Conservation (phyloP, 2,888 invertebrate genomes). For the Oscheius onirici region DNA sequence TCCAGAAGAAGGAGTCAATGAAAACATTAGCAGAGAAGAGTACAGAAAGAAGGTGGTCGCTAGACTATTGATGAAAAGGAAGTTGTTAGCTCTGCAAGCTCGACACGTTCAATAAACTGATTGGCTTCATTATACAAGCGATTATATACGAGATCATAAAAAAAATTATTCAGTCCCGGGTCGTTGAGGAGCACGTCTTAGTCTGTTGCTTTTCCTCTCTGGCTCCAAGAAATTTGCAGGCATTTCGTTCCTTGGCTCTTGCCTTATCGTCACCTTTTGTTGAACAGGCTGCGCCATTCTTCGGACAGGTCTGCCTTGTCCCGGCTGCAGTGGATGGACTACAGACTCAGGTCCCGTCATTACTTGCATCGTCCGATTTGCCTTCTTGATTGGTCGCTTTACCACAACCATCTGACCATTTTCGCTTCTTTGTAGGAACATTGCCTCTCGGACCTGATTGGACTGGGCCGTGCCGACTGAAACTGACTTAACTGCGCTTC, state of each 20-base stretch:
- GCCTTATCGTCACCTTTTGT: neutral
- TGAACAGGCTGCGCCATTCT: neutral
- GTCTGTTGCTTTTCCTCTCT: too few relatives aligned
- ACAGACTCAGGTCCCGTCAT: neutral
- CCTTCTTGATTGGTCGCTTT: constrained; percentile 9
- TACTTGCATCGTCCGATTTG: neutral
- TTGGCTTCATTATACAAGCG: too few relatives aligned
- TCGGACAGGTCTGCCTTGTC: neutral
- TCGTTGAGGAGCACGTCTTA: too few relatives aligned
- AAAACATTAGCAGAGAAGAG: constrained; percentile 11
- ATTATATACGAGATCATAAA: too few relatives aligned
- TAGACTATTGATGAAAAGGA: constrained; percentile 20
- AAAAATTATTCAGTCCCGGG: too few relatives aligned
- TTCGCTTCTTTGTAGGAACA: constrained; percentile 27
- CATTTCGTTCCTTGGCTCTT: neutral
- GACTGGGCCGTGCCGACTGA: neutral
- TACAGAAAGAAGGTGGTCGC: constrained; percentile 9
- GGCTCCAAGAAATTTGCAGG: neutral
- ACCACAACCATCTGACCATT: constrained; percentile 31
- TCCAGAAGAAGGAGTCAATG: neutral
- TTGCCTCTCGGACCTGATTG: constrained; percentile 29
- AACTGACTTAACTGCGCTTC: neutral
- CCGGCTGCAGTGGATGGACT: neutral
- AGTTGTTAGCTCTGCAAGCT: constrained; percentile 5
- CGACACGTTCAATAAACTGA: neutral